Evolutionary conservation across 2,888 invertebrate genomes (phyloP), one percentile per base, ranked within the genome.

Genomic region (Acrobasis consociella): DNA sequence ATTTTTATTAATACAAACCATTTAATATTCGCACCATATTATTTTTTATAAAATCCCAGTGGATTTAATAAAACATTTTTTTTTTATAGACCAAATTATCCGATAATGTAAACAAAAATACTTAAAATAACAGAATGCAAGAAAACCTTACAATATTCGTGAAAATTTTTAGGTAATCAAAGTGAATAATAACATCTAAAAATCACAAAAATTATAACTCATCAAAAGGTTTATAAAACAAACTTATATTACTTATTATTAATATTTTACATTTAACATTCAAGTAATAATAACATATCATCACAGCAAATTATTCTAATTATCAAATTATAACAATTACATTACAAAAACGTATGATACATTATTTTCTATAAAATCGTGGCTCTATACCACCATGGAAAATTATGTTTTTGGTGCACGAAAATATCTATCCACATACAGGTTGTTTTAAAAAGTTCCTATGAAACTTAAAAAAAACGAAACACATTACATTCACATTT

Each of bases 211-310:
- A 31, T 31, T 0, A 31, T 31, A 31, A 31, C 15, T 38, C 38
- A 53, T 53, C 31, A 53, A 52, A 53, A 53, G 2, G 53, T 46
- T 46, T 53, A 53, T 38, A 53, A 53, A 53, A 38, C 53, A 53
- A 37, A 53, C 37, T 53, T 53, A 38, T 31, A 38, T 16, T 10
- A 15, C 53, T 15, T 37, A 15, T 15, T 31, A 31, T 31, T 31
- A 13, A 53, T 38, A 38, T 53, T 31, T 38, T 53, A 15, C n/a
- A 38, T 38, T 15, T 53, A 53, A 53, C 15, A 53, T 38, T 31
- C 5, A 31, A 15, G 11, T 46, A 46, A 42, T 42, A 46, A 31
- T 53, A 53, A 53, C 53, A 53, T 53, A 38, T 31, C 15, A 52
- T 52, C 37, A 52, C 52, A 11, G 52, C 31, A 52, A 52, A 37